Conservation (phyloP, 2,888 invertebrate species). For the Petrophora chlorosata region DNA sequence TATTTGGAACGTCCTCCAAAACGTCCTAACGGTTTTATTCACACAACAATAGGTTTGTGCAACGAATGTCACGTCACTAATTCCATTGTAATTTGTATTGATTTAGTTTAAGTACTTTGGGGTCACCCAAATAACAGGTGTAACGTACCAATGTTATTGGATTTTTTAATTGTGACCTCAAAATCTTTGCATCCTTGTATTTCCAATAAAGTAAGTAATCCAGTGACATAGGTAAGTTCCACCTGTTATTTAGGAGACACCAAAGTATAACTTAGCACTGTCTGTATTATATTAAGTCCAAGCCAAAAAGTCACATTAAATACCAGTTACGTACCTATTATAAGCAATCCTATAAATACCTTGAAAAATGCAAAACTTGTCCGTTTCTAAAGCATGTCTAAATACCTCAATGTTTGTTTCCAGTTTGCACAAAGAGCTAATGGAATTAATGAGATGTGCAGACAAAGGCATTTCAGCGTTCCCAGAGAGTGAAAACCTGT, state of each 20-base stretch:
- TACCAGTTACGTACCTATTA: neutral
- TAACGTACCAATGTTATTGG: too few species aligned
- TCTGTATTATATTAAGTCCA: neutral
- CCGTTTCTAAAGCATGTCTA: too few species aligned
- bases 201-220: too few species aligned
- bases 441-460: conserved; percentile 94
- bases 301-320: neutral
- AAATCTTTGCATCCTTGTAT: too few species aligned
- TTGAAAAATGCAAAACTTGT: too few species aligned
- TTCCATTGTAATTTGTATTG: conserved; percentile 20
- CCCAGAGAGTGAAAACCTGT: conserved; percentile 97
- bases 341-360: too few species aligned
- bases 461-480: conserved; percentile 98
- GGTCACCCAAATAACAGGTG: neutral
- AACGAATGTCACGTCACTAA: conserved; percentile 17
- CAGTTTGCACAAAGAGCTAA: conserved; percentile 94
- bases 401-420: too few species aligned
- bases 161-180: too few species aligned
- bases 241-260: too few species aligned
- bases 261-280: neutral
- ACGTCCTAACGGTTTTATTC: conserved; percentile 15
- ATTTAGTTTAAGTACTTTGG: conserved; percentile 5
- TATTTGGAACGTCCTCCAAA: neutral
- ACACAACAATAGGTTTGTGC: conserved; percentile 27
- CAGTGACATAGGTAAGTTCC: too few species aligned